A percentile compares a stretch with the other conserved stretches of the same genome.
phyloP scores from a whole-genome alignment of 1,140 invertebrate genomes.

The Bombus soroeensis region DNA sequence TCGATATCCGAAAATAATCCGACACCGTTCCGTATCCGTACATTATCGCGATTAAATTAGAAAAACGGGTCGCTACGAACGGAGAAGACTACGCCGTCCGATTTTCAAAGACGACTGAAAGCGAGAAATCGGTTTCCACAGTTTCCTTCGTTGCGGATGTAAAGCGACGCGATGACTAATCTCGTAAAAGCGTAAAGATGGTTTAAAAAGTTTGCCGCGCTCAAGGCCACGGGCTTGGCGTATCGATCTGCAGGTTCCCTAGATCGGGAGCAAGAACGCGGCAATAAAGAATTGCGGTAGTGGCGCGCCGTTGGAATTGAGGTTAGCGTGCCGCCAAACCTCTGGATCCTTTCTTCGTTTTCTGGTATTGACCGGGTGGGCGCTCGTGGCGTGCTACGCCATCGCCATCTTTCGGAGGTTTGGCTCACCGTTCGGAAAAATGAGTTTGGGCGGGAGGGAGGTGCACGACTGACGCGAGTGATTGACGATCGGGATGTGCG shows the following conservation, averaged over 20 bases:
- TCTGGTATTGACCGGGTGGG: constrained; percentile 67
- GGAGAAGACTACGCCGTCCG: too few relatives aligned
- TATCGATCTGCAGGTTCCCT: constrained; percentile 4
- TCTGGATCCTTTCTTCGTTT: constrained; percentile 54
- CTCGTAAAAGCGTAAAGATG: too few relatives aligned
- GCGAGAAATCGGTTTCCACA: too few relatives aligned
- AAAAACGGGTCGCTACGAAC: background rate
- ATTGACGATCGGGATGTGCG: background rate
- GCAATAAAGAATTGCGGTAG: constrained; percentile 9
- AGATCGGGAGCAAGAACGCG: constrained; percentile 33
- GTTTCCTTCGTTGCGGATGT: too few relatives aligned
- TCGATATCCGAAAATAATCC: constrained; percentile 29
- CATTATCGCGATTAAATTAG: background rate
- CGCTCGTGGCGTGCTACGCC: constrained; percentile 58
- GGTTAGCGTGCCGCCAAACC: constrained; percentile 78
- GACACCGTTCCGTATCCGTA: background rate
- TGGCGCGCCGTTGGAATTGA: constrained; percentile 59
- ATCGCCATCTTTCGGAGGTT: constrained; percentile 57
- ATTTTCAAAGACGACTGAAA: too few relatives aligned
- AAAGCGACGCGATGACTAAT: too few relatives aligned
- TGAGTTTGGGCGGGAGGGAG: constrained; percentile 17
- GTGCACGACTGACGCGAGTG: too few relatives aligned
- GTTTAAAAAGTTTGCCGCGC: background rate
- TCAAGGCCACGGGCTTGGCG: constrained; percentile 24
- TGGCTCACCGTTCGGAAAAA: background rate